Conservation (phyloP, 2,888 invertebrate genomes). For the Parnassius glacialis region DNA sequence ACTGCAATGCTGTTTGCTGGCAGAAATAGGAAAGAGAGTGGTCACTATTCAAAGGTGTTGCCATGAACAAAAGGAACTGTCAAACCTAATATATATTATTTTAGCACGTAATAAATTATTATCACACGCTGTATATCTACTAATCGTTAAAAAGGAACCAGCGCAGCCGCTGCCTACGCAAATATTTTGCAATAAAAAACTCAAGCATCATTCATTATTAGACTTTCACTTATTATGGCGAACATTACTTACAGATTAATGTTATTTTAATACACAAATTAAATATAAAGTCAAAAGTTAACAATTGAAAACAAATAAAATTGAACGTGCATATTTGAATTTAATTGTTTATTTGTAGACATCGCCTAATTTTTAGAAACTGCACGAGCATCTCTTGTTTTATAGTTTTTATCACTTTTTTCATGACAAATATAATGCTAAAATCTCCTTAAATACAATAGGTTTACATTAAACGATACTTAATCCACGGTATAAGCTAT, state of each 20-base stretch:
- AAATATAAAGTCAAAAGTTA: conserved; percentile 8
- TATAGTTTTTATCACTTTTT: no score
- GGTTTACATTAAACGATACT: no score
- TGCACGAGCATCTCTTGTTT: no score
- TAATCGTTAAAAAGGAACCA: conserved; percentile 12
- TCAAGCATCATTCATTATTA: conserved; percentile 20
- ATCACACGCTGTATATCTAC: conserved; percentile 4
- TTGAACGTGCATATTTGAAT: no score
- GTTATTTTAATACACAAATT: conserved; percentile 10
- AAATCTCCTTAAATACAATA: no score
- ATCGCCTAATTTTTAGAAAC: no score
- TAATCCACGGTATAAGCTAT: no score
- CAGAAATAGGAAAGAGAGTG: background rate
- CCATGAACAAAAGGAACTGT: background rate
- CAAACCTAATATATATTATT: background rate
- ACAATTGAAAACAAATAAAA: no score
- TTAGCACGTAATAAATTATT: background rate
- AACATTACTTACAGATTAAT: conserved; percentile 13
- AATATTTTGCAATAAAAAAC: conserved; percentile 20
- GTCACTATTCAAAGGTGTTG: background rate
- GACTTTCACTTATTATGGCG: conserved; percentile 17
- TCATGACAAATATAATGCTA: no score
- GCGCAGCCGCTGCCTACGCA: conserved; percentile 18
- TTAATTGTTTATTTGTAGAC: no score
- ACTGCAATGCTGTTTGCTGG: background rate